Evolutionary conservation across 2,888 invertebrate species (phyloP).

Genomic region (Sipha maydis): DNA sequence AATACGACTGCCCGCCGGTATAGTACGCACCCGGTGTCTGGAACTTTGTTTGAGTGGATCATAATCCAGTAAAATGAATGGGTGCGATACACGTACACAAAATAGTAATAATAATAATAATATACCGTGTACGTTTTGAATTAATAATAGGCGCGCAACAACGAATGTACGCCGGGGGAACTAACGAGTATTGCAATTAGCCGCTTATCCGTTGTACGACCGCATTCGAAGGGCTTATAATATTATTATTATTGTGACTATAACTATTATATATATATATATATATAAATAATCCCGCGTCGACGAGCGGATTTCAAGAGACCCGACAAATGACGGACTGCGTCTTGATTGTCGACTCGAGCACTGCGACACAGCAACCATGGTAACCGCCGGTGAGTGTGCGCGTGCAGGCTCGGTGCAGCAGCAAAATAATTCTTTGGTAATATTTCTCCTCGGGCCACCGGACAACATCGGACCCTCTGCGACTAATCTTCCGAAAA

Average conservation of each 20-base stretch:
- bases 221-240: slow-evolving; percentile 1
- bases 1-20: not conserved
- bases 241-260: not conserved
- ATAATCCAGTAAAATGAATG: too few relatives aligned
- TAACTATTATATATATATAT: too few relatives aligned
- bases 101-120: not conserved
- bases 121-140: not conserved
- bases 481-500: not conserved
- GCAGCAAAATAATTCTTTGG: too few relatives aligned
- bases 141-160: not conserved
- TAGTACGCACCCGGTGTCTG: too few relatives aligned
- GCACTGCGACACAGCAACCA: not conserved
- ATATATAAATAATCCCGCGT: not conserved
- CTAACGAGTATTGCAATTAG: slow-evolving; percentile 38
- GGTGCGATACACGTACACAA: too few relatives aligned
- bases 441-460: not conserved
- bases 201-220: not conserved
- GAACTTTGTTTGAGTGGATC: too few relatives aligned
- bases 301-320: not conserved
- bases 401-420: not conserved
- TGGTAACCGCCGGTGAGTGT: not conserved
- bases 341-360: not conserved
- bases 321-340: not conserved
- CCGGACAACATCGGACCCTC: not conserved
- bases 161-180: too few relatives aligned